phyloP scores from a whole-genome alignment of 2,113 vertebrate genomes.

The Syrmaticus mikado region DNA sequence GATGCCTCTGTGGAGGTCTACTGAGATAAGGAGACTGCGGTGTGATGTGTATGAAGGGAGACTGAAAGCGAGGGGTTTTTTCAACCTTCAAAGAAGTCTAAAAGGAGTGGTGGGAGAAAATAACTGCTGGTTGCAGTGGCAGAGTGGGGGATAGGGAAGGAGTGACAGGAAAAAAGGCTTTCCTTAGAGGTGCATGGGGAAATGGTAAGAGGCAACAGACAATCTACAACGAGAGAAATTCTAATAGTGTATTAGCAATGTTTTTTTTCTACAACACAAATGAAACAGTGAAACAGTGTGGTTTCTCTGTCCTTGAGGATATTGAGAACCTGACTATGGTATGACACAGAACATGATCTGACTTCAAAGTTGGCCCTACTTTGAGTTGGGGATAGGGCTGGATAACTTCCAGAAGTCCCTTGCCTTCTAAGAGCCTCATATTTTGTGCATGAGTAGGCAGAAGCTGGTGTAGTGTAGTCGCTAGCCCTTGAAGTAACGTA shows the following conservation, averaged over 20 bases:
- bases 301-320: neutral
- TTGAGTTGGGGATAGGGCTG: neutral
- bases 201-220: neutral
- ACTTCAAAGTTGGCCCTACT: conserved; percentile 35
- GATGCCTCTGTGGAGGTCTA: neutral
- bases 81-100: neutral
- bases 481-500: neutral
- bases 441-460: neutral
- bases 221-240: neutral
- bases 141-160: too few species aligned
- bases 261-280: neutral
- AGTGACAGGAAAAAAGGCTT: neutral
- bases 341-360: conserved; percentile 26
- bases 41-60: neutral
- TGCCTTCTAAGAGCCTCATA: neutral
- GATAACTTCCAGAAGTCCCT: conserved; percentile 39
- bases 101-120: neutral
- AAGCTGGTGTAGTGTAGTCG: neutral
- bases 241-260: neutral
- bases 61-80: neutral
- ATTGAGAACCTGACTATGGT: neutral
- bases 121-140: neutral
- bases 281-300: neutral
- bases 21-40: neutral
- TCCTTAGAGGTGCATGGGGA: neutral